A percentile compares a stretch with the other conserved stretches of the same genome.
Evolutionary conservation across 2,888 invertebrate species (phyloP).

Genomic region (Philaethria dido): DNA sequence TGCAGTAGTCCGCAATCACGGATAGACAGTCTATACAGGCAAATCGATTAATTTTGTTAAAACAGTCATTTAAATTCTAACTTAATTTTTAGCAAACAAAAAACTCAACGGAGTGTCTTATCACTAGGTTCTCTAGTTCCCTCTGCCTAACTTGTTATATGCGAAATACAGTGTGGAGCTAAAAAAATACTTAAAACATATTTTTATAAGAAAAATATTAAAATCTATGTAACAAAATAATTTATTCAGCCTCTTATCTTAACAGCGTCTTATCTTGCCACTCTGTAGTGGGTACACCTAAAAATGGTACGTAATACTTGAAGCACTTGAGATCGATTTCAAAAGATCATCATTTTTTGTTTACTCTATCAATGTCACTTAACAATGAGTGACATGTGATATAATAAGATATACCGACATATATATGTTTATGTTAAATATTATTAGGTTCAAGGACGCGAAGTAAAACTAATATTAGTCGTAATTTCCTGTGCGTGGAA

Average conservation of each 20-base stretch:
- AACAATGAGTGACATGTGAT: background rate
- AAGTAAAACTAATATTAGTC: background rate
- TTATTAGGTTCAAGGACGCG: background rate
- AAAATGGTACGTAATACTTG: background rate
- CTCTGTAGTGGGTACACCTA: background rate
- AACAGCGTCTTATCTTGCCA: background rate
- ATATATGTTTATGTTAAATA: background rate
- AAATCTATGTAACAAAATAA: background rate
- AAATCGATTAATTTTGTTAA: no score
- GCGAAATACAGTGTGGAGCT: no score
- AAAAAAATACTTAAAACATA: no score
- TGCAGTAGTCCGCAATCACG: no score
- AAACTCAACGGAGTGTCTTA: no score
- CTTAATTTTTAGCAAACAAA: no score
- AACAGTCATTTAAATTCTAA: no score
- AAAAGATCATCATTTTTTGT: background rate
- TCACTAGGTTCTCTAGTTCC: no score
- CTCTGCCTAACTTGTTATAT: no score
- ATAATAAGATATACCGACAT: background rate
- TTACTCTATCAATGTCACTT: background rate
- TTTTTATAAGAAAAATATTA: no score
- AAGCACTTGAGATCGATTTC: constrained; percentile 4
- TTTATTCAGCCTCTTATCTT: background rate
- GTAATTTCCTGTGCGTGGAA: no score
- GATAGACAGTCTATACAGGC: no score